Conservation (phyloP, 1,140 invertebrate species). For the Acyrthosiphon pisum region DNA sequence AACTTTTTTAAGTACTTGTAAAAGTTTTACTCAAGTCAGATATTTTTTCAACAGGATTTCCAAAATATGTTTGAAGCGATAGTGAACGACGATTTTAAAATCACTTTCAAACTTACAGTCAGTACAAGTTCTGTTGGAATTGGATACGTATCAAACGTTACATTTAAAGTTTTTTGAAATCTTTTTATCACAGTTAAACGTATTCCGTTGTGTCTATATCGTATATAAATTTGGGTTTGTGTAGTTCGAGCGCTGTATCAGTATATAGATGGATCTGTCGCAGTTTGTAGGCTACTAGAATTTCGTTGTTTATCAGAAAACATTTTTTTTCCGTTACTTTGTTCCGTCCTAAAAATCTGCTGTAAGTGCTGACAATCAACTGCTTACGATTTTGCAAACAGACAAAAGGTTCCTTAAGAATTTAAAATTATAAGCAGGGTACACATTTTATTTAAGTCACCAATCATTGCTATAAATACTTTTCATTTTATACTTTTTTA, state of each 20-base stretch:
- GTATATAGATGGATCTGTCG: not conserved
- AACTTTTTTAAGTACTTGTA: constrained; percentile 12
- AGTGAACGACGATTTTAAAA: not conserved
- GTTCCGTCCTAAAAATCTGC: not conserved
- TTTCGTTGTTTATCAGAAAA: not conserved
- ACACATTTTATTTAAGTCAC: no score
- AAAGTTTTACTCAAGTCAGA: not conserved
- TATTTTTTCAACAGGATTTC: not conserved
- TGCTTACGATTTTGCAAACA: no score
- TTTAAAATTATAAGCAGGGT: no score
- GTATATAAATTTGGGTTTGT: not conserved
- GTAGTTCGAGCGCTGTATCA: not conserved
- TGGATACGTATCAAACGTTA: not conserved
- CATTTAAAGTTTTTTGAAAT: not conserved
- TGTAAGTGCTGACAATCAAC: not conserved
- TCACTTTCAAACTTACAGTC: not conserved
- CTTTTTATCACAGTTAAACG: not conserved
- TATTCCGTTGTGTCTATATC: not conserved
- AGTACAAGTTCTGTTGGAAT: not conserved
- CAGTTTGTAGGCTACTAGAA: not conserved
- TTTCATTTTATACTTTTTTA: no score
- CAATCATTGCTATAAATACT: no score
- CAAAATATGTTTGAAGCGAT: not conserved
- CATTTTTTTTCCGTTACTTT: not conserved
- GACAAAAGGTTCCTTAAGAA: no score